Conservation (phyloP, 2,113 vertebrate genomes). For the Anguilla japonica region DNA sequence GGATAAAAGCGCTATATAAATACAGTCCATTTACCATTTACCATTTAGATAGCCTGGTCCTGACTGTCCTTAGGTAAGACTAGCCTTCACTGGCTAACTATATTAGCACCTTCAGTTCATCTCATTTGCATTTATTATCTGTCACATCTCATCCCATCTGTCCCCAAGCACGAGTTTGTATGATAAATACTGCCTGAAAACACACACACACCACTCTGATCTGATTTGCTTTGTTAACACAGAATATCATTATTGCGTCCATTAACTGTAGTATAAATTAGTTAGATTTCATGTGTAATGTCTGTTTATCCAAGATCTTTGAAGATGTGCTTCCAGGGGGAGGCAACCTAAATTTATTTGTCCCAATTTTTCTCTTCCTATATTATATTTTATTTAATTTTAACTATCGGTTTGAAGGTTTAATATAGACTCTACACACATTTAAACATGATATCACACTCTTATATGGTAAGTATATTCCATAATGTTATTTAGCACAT, state of each 20-base stretch:
- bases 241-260: background rate
- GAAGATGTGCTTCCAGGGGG: background rate
- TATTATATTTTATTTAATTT: too few relatives aligned
- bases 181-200: background rate
- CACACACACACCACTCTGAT: background rate
- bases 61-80: too few relatives aligned
- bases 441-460: too few relatives aligned
- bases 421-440: too few relatives aligned
- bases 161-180: background rate
- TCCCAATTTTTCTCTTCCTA: background rate
- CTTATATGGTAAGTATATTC: too few relatives aligned
- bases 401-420: too few relatives aligned
- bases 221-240: background rate
- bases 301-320: conserved; percentile 4
- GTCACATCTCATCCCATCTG: background rate
- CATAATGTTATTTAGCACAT: too few relatives aligned
- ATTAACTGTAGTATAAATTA: conserved; percentile 6
- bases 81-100: too few relatives aligned
- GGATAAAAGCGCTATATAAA: too few relatives aligned
- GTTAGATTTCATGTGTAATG: background rate
- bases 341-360: background rate
- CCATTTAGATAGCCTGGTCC: too few relatives aligned
- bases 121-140: background rate
- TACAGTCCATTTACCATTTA: too few relatives aligned
- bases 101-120: too few relatives aligned